Base-by-base conservation (phyloP, 1,140 invertebrate species). In the Rhynchophorus ferrugineus region DNA sequence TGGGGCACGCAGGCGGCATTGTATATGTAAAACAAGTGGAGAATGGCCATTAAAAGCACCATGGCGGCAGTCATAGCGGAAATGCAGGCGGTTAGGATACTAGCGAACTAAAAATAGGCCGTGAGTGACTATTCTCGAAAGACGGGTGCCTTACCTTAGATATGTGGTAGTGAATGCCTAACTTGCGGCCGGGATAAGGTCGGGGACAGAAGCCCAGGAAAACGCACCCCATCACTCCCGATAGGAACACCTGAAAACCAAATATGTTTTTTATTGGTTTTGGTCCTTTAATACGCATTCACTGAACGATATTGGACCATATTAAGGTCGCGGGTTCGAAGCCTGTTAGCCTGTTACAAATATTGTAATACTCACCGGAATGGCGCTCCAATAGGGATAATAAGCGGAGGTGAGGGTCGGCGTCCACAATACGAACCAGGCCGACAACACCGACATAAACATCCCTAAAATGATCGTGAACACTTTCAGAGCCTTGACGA, bases 301-400 rank as follows among this genome's bases (percentile, higher is more conserved):
- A n/a, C n/a, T n/a, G n/a, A n/a, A n/a, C n/a, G n/a, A n/a, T n/a
- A n/a, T 11, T 11, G 24, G 5, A 29, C 5, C 11, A 29, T 5
- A 29, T 29, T 29, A 11, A 5, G 11, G 24, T 29, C 39, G n/a
- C 16, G 13, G 17, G 14, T 33, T 34, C 13, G 9, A 34, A 17
- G 9, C 9, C 22, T n/a, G n/a, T 14, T 5, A 19, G 9, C n/a
- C n/a, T 33, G 14, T 43, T 29, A 29, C 24, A 29, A 9, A 24
- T n/a, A 22, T 18, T 11, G 16, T 3, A 37, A 49, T 49, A 71
- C 73, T 76, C 68, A 83, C 81, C 45, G 78, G 77, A 57, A 80
- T 67, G 22, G 78, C 80, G 60, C 79, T 81, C 73, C 79, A 80
- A 54, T 80, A 80, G 0, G 80, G 80, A 66, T 80, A 80, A 57